Evolutionary conservation across 2,113 vertebrate genomes (phyloP), one percentile per base, ranked within the genome.

Genomic region (Trogon surrucura): DNA sequence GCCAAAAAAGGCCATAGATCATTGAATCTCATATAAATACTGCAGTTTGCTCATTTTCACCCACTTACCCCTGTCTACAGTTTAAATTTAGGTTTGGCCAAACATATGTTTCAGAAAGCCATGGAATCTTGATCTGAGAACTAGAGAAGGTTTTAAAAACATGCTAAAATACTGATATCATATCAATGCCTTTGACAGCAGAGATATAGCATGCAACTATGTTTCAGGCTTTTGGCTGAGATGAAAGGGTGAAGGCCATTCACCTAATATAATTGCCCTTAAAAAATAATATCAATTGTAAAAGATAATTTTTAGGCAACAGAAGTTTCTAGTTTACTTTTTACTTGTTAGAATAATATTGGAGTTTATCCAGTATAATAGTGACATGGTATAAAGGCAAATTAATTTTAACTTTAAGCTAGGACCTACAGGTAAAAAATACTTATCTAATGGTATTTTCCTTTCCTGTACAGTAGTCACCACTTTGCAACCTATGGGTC

Each of bases 1-100:
- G 36, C 3, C 14, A 65, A 65, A 88, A 91, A 41, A 80, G 2
- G 13, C 44, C 14, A 29, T 51, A 75, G 25, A 21, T 64, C 13
- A 38, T 44, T 41, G 22, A 72, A 48, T 72, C 27, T 60, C 6
- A 48, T 14, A 41, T 14, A 72, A 72, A 47, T 7, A 19, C 12
- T 88, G 21, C 10, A n/a, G 18, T 50, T 83, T 65, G 13, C 26
- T 80, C 9, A 13, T 29, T 83, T 80, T 77, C 38, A 47, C 32
- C 53, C 0, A n/a, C 36, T 79, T 78, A 47, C 4, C 0, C 13
- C 30, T 1, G 1, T 69, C 16, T 91, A 36, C 1, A 3, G 6
- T 50, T 74, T 78, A 87, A 67, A 62, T 36, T 71, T 21, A 64
- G 36, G 54, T 70, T 73, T 50, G 32, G 14, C 17, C 48, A 78